phyloP scores from a whole-genome alignment of 2,113 vertebrate species.

The Callocephalon fimbriatum region DNA sequence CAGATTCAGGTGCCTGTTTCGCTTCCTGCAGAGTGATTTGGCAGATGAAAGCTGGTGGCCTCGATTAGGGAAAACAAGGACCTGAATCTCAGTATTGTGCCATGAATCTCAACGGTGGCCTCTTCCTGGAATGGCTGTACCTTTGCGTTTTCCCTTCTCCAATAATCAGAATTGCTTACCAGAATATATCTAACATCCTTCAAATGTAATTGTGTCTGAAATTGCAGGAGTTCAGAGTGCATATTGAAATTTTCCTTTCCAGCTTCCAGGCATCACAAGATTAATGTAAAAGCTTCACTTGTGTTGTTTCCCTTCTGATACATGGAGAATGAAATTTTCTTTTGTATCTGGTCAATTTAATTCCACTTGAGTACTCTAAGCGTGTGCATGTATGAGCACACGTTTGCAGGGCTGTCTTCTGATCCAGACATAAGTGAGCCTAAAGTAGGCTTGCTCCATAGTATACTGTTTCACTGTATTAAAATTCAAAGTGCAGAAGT shows the following conservation, averaged over 20 bases:
- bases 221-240: background rate
- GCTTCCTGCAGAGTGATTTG: background rate
- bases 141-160: background rate
- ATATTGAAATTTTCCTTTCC: background rate
- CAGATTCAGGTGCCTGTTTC: background rate
- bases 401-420: background rate
- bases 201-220: background rate
- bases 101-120: background rate
- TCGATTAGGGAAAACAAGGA: background rate
- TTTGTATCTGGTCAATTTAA: background rate
- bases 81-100: background rate
- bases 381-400: accelerated
- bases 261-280: background rate
- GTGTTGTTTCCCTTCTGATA: background rate
- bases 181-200: background rate
- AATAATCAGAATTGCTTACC: background rate
- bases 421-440: background rate
- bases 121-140: background rate
- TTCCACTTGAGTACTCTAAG: background rate
- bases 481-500: background rate
- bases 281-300: background rate
- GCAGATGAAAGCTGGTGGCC: background rate
- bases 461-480: background rate
- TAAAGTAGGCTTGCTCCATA: background rate
- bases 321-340: background rate